Conservation (phyloP, 2,113 vertebrate genomes). For the Desmodus rotundus region DNA sequence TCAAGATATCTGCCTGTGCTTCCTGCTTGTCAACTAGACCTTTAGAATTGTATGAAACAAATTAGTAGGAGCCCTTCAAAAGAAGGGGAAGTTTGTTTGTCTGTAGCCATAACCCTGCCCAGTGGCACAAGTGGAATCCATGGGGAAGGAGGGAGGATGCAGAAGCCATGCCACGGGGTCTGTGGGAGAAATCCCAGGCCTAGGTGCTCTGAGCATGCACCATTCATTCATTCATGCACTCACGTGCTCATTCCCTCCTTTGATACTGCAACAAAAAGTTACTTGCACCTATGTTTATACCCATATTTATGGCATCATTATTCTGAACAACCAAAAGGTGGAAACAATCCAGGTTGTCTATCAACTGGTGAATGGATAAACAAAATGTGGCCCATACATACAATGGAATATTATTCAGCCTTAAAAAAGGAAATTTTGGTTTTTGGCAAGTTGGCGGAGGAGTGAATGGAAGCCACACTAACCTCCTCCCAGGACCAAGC, state of each 20-base stretch:
- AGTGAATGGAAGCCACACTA: too few species aligned
- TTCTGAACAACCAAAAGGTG: not conserved
- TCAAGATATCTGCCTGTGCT: not conserved
- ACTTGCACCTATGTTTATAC: not conserved
- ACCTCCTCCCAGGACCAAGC: too few species aligned
- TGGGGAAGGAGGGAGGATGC: too few species aligned
- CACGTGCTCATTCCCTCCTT: not conserved
- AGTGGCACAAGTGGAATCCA: not conserved
- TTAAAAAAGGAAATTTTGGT: not conserved
- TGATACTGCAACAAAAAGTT: not conserved
- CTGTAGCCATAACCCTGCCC: not conserved
- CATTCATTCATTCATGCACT: not conserved
- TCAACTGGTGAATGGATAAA: not conserved
- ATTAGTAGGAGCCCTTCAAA: not conserved
- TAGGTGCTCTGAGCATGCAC: not conserved
- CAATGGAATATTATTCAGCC: not conserved
- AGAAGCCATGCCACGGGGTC: fast-evolving
- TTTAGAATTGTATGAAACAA: not conserved
- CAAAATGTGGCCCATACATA: not conserved
- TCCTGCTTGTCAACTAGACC: not conserved
- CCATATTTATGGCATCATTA: not conserved
- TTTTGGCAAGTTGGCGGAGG: too few species aligned
- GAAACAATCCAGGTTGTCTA: not conserved
- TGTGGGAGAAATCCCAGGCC: not conserved
- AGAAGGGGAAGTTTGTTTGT: not conserved